Conservation (phyloP, 1,140 invertebrate species). For the Euwallacea similis region DNA sequence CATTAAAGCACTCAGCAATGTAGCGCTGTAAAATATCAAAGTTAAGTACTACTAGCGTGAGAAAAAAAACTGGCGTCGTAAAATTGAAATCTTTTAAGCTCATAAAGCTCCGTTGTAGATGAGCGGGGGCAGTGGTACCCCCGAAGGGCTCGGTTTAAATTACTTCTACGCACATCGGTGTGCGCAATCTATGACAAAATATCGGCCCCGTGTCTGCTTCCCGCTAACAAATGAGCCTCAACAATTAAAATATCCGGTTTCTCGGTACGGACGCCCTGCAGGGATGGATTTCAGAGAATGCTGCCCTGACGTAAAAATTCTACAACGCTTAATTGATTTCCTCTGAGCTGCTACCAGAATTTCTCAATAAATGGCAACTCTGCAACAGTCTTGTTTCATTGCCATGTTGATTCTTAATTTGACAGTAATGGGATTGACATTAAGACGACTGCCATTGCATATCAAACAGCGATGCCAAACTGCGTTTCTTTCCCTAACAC, state of each 20-base stretch:
- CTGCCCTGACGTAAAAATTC: too few relatives aligned
- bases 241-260: constrained; percentile 17
- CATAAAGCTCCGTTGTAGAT: background rate
- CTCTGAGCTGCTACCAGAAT: too few relatives aligned
- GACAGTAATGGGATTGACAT: too few relatives aligned
- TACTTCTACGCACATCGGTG: background rate
- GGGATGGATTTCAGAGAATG: too few relatives aligned
- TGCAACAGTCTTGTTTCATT: too few relatives aligned
- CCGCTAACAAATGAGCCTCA: constrained; percentile 9
- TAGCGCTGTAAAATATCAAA: constrained; percentile 11
- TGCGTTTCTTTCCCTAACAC: too few relatives aligned
- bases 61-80: background rate
- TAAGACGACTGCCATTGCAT: too few relatives aligned
- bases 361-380: too few relatives aligned
- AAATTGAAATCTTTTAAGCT: too few relatives aligned
- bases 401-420: too few relatives aligned
- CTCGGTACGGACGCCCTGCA: background rate
- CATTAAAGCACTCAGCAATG: background rate
- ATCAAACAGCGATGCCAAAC: too few relatives aligned
- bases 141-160: background rate
- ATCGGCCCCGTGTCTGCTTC: background rate
- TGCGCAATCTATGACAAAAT: background rate
- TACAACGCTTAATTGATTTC: too few relatives aligned
- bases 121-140: background rate
- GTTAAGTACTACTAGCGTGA: background rate